These are phyloP conservation scores for Colistium nudipinnis DNA, from an alignment of 2,113 vertebrate genomes.

Conservation along the genomic window DNA sequence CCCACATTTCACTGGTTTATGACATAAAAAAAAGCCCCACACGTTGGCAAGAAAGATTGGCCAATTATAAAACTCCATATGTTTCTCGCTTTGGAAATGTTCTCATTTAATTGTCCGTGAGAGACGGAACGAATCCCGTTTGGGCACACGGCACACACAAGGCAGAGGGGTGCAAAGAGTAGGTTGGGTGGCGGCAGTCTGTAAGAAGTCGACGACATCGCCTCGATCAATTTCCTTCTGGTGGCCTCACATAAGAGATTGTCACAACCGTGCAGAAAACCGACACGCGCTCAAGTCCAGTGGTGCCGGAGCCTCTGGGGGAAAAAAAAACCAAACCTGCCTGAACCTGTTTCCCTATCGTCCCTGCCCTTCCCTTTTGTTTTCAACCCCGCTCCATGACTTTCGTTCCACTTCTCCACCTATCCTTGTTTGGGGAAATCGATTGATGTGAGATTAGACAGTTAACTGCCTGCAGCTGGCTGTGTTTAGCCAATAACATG, in stretches of 20 bases:
- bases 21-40: slow-evolving; percentile 62
- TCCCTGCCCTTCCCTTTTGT: slow-evolving; percentile 39
- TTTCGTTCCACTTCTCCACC: slow-evolving; percentile 53
- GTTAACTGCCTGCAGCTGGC: slow-evolving; percentile 78
- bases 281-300: background rate
- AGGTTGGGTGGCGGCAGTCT: slow-evolving; percentile 13
- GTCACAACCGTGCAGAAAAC: background rate
- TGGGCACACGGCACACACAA: slow-evolving; percentile 33
- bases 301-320: slow-evolving; percentile 12
- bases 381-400: slow-evolving; percentile 33
- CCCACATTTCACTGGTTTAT: slow-evolving; percentile 67
- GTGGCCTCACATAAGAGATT: slow-evolving; percentile 10
- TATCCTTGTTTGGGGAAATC: slow-evolving; percentile 71
- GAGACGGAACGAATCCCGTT: slow-evolving; percentile 66
- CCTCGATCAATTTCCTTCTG: slow-evolving; percentile 29
- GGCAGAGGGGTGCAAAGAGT: slow-evolving; percentile 25
- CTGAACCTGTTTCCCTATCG: slow-evolving; percentile 26
- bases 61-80: slow-evolving; percentile 84
- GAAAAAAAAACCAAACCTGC: slow-evolving; percentile 43
- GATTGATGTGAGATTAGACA: slow-evolving; percentile 74
- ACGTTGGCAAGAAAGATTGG: slow-evolving; percentile 81
- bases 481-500: slow-evolving; percentile 81
- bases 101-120: slow-evolving; percentile 80
- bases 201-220: slow-evolving; percentile 6
- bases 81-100: slow-evolving; percentile 82